Percentiles rank a stretch among this genome's conserved stretches.
Conservation (phyloP, 1,140 invertebrate species). For the Ceratosolen fusciceps region DNA sequence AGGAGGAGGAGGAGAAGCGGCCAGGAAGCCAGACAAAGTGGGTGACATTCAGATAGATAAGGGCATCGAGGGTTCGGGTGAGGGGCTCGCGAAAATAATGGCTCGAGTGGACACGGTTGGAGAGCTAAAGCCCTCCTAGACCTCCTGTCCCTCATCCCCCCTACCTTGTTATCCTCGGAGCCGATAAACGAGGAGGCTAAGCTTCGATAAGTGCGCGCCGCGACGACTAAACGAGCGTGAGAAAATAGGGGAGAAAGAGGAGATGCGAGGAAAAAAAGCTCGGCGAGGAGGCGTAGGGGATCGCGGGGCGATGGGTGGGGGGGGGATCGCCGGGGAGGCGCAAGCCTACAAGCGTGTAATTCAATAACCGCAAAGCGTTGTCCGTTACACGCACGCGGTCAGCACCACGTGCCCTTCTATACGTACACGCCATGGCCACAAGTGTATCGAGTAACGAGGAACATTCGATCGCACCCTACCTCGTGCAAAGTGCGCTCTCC, state of each 20-base stretch:
- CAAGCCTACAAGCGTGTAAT: conserved; percentile 1
- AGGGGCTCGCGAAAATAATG: conserved; percentile 15
- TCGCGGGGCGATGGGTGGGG: not conserved
- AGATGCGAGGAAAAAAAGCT: conserved; percentile 6
- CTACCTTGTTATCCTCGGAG: not conserved
- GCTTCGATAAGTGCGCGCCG: conserved; percentile 26
- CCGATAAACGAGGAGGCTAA: conserved; percentile 33
- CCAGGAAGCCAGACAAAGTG: not conserved
- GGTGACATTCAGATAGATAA: not conserved
- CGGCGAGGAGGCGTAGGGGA: too few relatives aligned
- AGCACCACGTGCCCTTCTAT: not conserved
- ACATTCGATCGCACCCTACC: conserved; percentile 19
- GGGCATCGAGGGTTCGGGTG: not conserved
- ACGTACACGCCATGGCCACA: not conserved
- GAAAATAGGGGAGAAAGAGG: conserved; percentile 36
- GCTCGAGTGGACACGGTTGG: conserved; percentile 23
- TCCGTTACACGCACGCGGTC: not conserved
- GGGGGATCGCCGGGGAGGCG: not conserved
- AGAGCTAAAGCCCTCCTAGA: not conserved
- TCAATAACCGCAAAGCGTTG: conserved; percentile 29
- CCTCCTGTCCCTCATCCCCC: not conserved
- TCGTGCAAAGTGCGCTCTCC: not conserved
- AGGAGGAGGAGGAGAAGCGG: too few relatives aligned
- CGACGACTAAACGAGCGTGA: conserved; percentile 40
- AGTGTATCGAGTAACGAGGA: conserved; percentile 26